Evolutionary conservation across 2,113 vertebrate genomes (phyloP).

Genomic region (Tachycineta bicolor): DNA sequence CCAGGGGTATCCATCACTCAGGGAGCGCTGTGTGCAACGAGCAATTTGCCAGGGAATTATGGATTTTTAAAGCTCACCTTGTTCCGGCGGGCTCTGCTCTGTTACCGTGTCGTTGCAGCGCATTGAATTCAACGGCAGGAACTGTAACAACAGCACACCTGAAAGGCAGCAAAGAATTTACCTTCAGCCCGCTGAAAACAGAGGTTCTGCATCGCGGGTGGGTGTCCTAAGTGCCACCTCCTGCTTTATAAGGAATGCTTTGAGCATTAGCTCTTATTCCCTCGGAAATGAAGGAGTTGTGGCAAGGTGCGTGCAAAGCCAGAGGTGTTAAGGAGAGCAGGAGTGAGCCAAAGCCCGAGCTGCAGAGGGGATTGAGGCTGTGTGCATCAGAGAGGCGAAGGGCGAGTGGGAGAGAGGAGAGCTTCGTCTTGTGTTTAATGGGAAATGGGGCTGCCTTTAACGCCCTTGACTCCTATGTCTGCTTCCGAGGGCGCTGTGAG

Average conservation of each 20-base stretch:
- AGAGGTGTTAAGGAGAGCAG: not conserved
- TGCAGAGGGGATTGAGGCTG: not conserved
- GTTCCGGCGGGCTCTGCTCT: not conserved
- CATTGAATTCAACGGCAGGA: not conserved
- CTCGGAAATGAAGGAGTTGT: not conserved
- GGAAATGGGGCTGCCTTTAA: not conserved
- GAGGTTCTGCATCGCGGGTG: not conserved
- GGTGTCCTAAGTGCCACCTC: not conserved
- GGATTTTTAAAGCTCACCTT: not conserved
- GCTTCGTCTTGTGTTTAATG: not conserved
- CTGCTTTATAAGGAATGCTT: not conserved
- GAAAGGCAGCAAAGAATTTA: not conserved
- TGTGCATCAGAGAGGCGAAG: not conserved
- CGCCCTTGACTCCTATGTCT: not conserved
- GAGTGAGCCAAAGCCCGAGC: not conserved
- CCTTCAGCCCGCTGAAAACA: not conserved
- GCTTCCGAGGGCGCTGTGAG: not conserved
- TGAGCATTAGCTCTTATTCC: not conserved
- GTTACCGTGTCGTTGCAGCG: not conserved
- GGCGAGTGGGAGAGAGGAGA: not conserved
- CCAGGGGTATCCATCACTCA: not conserved
- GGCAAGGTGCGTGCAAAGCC: not conserved
- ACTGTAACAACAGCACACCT: not conserved
- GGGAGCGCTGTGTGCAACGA: not conserved
- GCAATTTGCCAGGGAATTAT: slow-evolving; percentile 14